A percentile compares a stretch with the other conserved stretches of the same genome.
phyloP scores from a whole-genome alignment of 2,888 invertebrate species.

The Drosophila glabriapex region DNA sequence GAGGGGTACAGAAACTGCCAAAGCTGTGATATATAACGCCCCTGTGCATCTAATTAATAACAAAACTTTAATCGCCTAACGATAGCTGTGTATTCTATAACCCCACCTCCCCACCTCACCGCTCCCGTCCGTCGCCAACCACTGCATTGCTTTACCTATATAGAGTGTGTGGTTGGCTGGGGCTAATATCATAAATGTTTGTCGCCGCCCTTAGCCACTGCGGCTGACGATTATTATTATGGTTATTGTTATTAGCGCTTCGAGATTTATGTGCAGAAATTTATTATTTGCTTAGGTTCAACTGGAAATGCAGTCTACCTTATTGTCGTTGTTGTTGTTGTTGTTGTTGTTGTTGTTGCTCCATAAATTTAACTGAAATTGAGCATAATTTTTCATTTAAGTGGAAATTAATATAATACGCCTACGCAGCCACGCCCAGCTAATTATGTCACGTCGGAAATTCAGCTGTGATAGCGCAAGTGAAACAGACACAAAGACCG shows the following conservation, averaged over 20 bases:
- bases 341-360: constrained; percentile 18
- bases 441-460: constrained; percentile 76
- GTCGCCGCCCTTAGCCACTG: constrained; percentile 45
- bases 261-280: constrained; percentile 70
- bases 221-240: constrained; percentile 76
- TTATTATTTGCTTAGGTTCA: constrained; percentile 59
- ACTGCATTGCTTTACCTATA: background rate
- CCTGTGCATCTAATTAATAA: constrained; percentile 70
- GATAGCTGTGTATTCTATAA: constrained; percentile 54
- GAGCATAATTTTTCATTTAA: constrained; percentile 81
- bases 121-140: rapidly evolving
- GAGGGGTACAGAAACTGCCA: constrained; percentile 1
- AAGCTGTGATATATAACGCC: constrained; percentile 50
- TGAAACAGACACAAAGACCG: too few relatives aligned
- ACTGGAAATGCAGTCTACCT: constrained; percentile 7
- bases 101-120: background rate
- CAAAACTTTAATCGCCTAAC: constrained; percentile 73
- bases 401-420: constrained; percentile 80
- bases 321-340: constrained; percentile 7
- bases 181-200: constrained; percentile 54
- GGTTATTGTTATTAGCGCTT: constrained; percentile 76
- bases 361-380: constrained; percentile 71
- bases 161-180: constrained; percentile 19
- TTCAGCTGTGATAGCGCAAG: constrained; percentile 3
- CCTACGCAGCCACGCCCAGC: constrained; percentile 54